Base-by-base conservation (phyloP, 23 tunicate species). In the Aplidium turbinatum region DNA sequence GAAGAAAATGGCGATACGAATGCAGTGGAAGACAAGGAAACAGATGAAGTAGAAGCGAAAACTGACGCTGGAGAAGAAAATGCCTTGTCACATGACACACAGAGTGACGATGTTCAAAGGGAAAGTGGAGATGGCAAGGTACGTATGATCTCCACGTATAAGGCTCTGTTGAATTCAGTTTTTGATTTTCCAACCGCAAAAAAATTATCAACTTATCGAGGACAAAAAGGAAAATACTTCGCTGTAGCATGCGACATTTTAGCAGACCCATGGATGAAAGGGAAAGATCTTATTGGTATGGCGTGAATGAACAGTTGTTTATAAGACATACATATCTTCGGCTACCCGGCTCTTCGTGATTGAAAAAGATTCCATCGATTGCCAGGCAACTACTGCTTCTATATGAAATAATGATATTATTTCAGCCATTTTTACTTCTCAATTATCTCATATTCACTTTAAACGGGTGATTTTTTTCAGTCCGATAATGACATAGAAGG, bases 71-170 rank as follows among this genome's bases (percentile, higher is more conserved):
- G 16, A 42, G 13, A 16, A 42, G 9, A 16, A 9, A 16, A 42
- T 42, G 16, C 9, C 9, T 42, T 16, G 16, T 16, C 48, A 9
- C 9, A 42, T 42, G 48, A 42, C 16, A 16, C 9, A 9, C 13
- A 42, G 9, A 16, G 16, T 42, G 48, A 16, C 16, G 48, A 42
- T 9, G 9, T 42, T 9, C 9, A 9, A 42, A 53, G 89, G 36
- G 89, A 65, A 66, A 75, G 89, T 55, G 89, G 89, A 31, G 89
- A 83, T 76, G 89, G 89, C 54, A 83, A 83, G 76, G 88, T 82
- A 0, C n/a, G 51, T 68, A 0, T 18, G 36, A 13, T 27, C 4
- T 63, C 19, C 46, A 33, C 64, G 1, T 57, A 29, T n/a, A n/a
- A n/a, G n/a, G n/a, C n/a, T n/a, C n/a, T n/a, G n/a, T n/a, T n/a